These are phyloP conservation scores for Sycophaga agraensis DNA, from an alignment of 1,140 invertebrate genomes.

Conservation along the genomic window DNA sequence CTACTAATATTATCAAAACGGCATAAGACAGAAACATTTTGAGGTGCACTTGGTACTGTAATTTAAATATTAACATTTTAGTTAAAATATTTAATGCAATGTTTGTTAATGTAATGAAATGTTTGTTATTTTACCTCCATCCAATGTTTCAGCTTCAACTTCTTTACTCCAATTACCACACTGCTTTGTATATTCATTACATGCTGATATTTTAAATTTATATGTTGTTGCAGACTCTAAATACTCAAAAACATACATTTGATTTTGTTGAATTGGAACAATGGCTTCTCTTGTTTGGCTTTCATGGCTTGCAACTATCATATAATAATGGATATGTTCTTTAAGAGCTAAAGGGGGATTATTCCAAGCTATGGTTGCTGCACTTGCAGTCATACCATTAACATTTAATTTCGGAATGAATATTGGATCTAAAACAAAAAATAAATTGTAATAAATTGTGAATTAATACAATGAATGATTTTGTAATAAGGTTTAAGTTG, in stretches of 20 bases:
- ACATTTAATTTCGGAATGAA: conserved; percentile 77
- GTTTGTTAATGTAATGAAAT: too few species aligned
- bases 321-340: conserved; percentile 75
- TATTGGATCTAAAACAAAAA: conserved; percentile 64
- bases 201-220: conserved; percentile 74
- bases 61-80: neutral
- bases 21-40: conserved; percentile 67
- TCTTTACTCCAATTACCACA: conserved; percentile 75
- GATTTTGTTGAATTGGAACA: conserved; percentile 64
- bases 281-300: conserved; percentile 63
- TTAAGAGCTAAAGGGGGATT: conserved; percentile 65
- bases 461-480: neutral
- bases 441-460: neutral
- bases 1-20: conserved; percentile 66
- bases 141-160: conserved; percentile 77
- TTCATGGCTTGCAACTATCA: conserved; percentile 67
- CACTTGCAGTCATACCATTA: conserved; percentile 74
- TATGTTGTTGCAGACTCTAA: conserved; percentile 76
- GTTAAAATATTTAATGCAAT: neutral
- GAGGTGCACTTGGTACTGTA: conserved; percentile 61
- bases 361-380: conserved; percentile 77
- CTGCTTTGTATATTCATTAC: conserved; percentile 72
- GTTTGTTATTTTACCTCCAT: conserved; percentile 60
- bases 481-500: neutral
- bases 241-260: conserved; percentile 75